Evolutionary conservation across 2,888 invertebrate genomes (phyloP), one percentile per base, ranked within the genome.

Genomic region (Caenorhabditis sulstoni): DNA sequence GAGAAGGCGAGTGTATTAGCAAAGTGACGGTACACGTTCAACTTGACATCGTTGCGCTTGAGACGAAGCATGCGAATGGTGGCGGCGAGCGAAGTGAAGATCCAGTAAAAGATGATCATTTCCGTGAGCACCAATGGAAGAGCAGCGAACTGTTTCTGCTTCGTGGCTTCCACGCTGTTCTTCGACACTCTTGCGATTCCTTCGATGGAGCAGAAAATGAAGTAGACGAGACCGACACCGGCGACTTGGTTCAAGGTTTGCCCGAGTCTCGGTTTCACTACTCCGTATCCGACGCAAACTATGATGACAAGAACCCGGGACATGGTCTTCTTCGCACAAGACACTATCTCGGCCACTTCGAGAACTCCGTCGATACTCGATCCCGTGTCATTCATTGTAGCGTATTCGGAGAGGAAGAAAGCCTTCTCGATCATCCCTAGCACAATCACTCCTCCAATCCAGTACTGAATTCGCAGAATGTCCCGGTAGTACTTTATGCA

Each of bases 231-330:
- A 3, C 96, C 96, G 49, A 95, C 94, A 61, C 94, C 94, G 23
- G 95, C 93, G 29, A 97, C 95, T 86, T 95, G 94, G 91, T 96
- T 96, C 61, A 97, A 92, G 86, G 95, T 94, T 11, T 95, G 94
- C 23, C 96, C 96, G 44, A 97, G 92, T 18, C 96, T 93, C 0
- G 96, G 96, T 91, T 96, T 96, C 82, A 96, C 96, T 87, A 97
- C 96, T 57, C 97, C 97, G 92, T 96, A 97, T 57, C 97, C 97
- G 57, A 97, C 93, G 81, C 95, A 95, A 77, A 96, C 96, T 73
- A 97, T 96, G 73, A 97, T 94, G 83, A 97, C 95, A 67, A 97
- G 92, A 94, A 97, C 96, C 82, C 96, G 92, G 0, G 97, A 95
- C 83, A 97, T 92, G 0, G 96, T 95, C 62, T 96, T 92, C 92